phyloP scores from a whole-genome alignment of 2,888 invertebrate species.

The Prosopocoilus inquinatus region DNA sequence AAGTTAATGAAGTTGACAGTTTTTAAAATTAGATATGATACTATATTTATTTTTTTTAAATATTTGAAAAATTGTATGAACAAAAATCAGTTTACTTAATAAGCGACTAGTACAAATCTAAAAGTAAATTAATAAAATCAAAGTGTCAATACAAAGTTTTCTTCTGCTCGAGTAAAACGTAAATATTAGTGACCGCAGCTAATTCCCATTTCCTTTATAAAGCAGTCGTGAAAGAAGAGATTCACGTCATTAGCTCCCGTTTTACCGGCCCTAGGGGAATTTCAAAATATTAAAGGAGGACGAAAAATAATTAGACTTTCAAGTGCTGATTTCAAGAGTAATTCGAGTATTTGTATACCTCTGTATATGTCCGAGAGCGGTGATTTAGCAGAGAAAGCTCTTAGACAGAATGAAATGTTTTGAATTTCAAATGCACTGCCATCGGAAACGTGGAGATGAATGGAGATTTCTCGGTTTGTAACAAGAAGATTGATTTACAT shows the following conservation, averaged over 20 bases:
- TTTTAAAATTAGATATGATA: no score
- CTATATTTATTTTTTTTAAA: no score
- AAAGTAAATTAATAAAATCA: slow-evolving; percentile 22
- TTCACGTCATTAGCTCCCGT: background rate
- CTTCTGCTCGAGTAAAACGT: slow-evolving; percentile 13
- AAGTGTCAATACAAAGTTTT: slow-evolving; percentile 18
- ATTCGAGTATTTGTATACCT: slow-evolving; percentile 43
- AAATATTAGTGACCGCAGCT: slow-evolving; percentile 22
- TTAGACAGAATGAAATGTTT: slow-evolving; percentile 49
- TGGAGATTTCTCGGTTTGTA: slow-evolving; percentile 39
- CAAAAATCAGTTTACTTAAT: no score
- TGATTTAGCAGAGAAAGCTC: slow-evolving; percentile 45
- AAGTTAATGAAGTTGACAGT: no score
- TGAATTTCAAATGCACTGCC: slow-evolving; percentile 46
- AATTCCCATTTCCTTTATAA: slow-evolving; percentile 18
- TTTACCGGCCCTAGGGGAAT: background rate
- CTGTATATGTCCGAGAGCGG: slow-evolving; percentile 30
- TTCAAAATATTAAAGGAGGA: background rate
- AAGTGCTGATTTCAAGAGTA: slow-evolving; percentile 37
- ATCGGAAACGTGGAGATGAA: slow-evolving; percentile 35
- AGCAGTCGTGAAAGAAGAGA: background rate
- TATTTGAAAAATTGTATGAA: no score
- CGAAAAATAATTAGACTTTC: slow-evolving; percentile 24
- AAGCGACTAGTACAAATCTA: background rate
- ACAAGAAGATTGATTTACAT: slow-evolving; percentile 37